A percentile compares a stretch with the other conserved stretches of the same genome.
Conservation (phyloP, 2,113 vertebrate species). For the Terrapene triunguis region DNA sequence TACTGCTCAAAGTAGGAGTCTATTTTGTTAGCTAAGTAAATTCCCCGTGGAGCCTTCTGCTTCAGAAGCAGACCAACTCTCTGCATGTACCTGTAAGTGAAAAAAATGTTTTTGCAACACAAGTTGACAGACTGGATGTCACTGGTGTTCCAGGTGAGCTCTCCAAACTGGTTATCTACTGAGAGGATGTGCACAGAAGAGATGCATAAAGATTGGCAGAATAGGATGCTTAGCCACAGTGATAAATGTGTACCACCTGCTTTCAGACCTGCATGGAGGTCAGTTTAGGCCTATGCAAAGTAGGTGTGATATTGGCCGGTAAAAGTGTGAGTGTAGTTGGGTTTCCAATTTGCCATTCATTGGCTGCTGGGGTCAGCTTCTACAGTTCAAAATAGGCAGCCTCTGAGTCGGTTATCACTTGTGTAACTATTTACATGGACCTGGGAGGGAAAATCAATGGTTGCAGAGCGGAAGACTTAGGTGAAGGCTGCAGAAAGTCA, state of each 20-base stretch:
- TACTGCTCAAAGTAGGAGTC: background rate
- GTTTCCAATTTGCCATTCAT: background rate
- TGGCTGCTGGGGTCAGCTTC: background rate
- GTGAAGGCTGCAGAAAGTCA: background rate
- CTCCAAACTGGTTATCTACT: background rate
- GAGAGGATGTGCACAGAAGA: background rate
- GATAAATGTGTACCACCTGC: background rate
- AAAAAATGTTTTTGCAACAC: background rate
- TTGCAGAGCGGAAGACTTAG: background rate
- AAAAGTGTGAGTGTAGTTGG: background rate
- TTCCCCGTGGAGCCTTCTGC: background rate
- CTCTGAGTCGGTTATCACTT: background rate
- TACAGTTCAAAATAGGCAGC: background rate
- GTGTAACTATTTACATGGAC: background rate
- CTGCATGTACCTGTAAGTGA: background rate
- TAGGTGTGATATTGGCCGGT: background rate
- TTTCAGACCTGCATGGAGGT: background rate
- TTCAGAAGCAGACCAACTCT: background rate
- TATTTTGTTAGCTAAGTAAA: background rate
- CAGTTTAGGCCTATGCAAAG: accelerated
- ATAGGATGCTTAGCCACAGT: background rate
- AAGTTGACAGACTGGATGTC: too few species aligned
- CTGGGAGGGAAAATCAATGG: accelerated
- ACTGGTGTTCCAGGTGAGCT: background rate
- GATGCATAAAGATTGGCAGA: background rate